Evolutionary conservation across 2,113 vertebrate genomes (phyloP).

Genomic region (Pipra filicauda): DNA sequence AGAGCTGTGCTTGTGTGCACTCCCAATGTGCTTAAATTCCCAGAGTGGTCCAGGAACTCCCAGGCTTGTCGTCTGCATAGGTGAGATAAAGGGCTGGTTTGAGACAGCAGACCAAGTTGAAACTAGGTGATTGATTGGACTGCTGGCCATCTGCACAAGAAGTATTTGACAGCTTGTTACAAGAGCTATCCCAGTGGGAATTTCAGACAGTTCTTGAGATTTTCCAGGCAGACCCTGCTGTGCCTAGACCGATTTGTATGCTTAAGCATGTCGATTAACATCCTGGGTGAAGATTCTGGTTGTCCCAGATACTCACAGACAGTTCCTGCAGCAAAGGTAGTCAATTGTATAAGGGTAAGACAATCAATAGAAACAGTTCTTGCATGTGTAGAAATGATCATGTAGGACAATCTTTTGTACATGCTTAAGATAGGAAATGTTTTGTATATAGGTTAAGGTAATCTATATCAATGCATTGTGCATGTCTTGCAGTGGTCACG

Average conservation of each 20-base stretch:
- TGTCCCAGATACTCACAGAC: background rate
- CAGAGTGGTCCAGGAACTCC: background rate
- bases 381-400: background rate
- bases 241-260: background rate
- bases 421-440: background rate
- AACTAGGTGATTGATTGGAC: background rate
- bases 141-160: background rate
- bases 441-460: background rate
- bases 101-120: background rate
- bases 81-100: background rate
- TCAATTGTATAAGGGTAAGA: background rate
- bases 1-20: background rate
- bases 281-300: background rate
- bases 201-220: slow-evolving; percentile 4
- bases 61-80: background rate
- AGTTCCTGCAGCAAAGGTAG: background rate
- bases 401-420: background rate
- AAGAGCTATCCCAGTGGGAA: background rate
- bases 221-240: background rate
- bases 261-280: background rate
- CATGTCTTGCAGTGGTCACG: background rate
- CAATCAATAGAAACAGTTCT: background rate
- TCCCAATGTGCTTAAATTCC: background rate
- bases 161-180: slow-evolving; percentile 10
- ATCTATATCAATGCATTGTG: background rate